phyloP scores from a whole-genome alignment of 2,888 invertebrate genomes.

The Apeira syringaria region DNA sequence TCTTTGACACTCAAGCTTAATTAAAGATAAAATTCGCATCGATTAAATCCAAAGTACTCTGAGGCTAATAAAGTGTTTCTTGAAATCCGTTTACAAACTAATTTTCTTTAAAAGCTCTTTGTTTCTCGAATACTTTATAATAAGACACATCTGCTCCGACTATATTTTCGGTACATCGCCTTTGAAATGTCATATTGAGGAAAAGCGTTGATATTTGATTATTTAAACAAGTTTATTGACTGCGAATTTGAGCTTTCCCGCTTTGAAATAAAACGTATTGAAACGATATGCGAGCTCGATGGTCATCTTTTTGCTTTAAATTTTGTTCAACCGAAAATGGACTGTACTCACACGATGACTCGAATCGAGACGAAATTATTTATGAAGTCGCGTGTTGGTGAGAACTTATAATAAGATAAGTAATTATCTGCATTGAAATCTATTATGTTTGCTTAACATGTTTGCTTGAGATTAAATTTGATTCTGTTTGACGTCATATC shows the following conservation, averaged over 20 bases:
- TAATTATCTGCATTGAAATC: conserved; percentile 31
- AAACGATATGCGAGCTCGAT: conserved; percentile 1
- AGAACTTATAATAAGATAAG: conserved; percentile 19
- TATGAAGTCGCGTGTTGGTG: conserved; percentile 7
- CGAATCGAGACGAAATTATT: conserved; percentile 32
- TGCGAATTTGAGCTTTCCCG: conserved; percentile 32
- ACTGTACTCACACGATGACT: conserved; percentile 17
- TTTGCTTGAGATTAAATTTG: conserved; percentile 23
- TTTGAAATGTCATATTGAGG: conserved; percentile 51
- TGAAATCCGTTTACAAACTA: conserved; percentile 40
- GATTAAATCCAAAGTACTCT: conserved; percentile 14
- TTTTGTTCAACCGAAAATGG: conserved; percentile 5
- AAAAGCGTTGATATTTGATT: conserved; percentile 50
- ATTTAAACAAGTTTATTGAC: conserved; percentile 21
- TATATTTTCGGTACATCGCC: conserved; percentile 51
- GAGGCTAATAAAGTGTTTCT: conserved; percentile 26
- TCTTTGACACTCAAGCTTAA: conserved; percentile 20
- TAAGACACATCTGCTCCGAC: conserved; percentile 60
- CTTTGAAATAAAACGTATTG: conserved; percentile 7
- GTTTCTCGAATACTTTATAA: conserved; percentile 41
- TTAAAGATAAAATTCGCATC: conserved; percentile 18
- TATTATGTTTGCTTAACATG: conserved; percentile 23
- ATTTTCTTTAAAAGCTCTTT: conserved; percentile 50
- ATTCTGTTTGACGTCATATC: conserved; percentile 22
- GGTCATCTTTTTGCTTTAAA: conserved; percentile 14